Evolutionary conservation across 2,113 vertebrate species (phyloP), one percentile per base, ranked within the genome.

Genomic region (Rhodinocichla rosea): DNA sequence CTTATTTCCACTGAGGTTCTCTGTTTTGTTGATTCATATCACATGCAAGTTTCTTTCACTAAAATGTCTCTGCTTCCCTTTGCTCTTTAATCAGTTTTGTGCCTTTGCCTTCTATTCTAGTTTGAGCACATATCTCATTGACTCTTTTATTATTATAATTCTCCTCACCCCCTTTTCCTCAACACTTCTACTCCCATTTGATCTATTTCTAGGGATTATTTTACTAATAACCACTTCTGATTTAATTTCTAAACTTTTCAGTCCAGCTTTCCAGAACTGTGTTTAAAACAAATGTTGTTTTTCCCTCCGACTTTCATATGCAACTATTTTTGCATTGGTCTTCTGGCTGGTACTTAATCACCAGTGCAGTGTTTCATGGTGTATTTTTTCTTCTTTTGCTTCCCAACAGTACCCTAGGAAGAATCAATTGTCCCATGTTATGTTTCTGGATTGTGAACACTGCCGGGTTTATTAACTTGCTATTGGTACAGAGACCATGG

Each of bases 1-100:
- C 40, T 77, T 95, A 92, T 55, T 95, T 96, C 73, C 52, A 68
- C 42, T 20, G 68, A 75, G 37, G 26, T 83, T 92, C 35, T 83
- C 30, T 39, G 8, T 45, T 90, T 63, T 76, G 67, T 94, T 74
- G 40, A 70, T 94, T 86, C 59, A 26, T 77, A 40, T 60, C 12
- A 7, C 1, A 0, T 35, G 23, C 35, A 40, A 70, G 7, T 45
- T 94, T 81, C 45, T 93, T 87, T 68, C 13, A 33, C 40, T 35
- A 40, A 71, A 70, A 63, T 11, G 1, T 56, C 23, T 74, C 53
- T 26, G 2, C 26, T 89, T 83, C 13, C 37, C 77, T 56, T 83
- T 71, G 10, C 16, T 55, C 5, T 33, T 71, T 79, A 82, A 47
- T 79, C 3, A 27, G 2, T 44, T 63, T 39, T 87, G 10, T 75